Base-by-base conservation (phyloP, 2,113 vertebrate species). In the Cepphus grylle region DNA sequence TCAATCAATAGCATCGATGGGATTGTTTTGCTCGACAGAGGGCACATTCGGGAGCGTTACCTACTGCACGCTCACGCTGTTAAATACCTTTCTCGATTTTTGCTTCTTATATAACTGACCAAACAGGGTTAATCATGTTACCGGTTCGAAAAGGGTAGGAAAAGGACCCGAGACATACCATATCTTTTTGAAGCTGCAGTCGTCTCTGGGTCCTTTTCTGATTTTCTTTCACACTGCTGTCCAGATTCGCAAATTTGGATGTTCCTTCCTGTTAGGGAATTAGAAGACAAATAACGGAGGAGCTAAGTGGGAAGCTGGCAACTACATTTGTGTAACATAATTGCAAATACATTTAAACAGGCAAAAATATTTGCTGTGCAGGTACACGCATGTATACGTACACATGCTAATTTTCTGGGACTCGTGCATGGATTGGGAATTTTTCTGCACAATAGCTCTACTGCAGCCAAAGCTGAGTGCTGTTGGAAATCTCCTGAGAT, bases 241-340 rank as follows among this genome's bases (percentile, higher is more conserved):
- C 99, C 94, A 99, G 94, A 95, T 98, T 99, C 4, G 99, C 99
- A 98, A 99, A 99, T 97, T 99, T 99, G 76, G 99, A 99, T 65
- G 99, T 99, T 86, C 99, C 99, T 98, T 99, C 99, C 99, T 99
- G 97, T 45, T 49, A 81, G 61, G 36, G 72, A 79, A 94, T 81
- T 50, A 59, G 90, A 56, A 84, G 55, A 21, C 38, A 79, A 49
- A 69, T 52, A 85, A 81, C 8, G 49, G 38, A 92, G n/a, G 50
- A 79, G 20, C 32, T 40, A 25, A 65, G 32, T 7, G 13, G 25
- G 52, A 72, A 89, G 63, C 8, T 69, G 47, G 52, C 32, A 77
- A 73, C 50, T 43, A 25, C 1, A 0, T 16, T 26, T 42, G 42
- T 79, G 34, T 49, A 59, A 84, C 91, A 84, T 16, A 84, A 63